Conservation (phyloP, 2,797 vertebrate genomes). For the Lindbergichthys nudifrons region DNA sequence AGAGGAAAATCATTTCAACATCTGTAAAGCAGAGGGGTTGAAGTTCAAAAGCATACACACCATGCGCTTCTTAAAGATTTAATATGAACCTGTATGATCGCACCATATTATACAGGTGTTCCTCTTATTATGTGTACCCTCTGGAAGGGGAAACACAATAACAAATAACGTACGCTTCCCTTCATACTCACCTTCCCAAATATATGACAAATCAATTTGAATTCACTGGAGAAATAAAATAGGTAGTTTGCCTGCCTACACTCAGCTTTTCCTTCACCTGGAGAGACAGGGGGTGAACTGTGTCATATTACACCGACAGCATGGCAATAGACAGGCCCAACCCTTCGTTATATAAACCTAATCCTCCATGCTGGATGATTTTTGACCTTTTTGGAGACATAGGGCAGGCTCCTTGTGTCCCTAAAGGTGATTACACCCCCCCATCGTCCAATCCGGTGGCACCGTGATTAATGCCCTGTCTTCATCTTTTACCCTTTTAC, state of each 20-base stretch:
- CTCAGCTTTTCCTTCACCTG: constrained; percentile 34
- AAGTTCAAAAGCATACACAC: constrained; percentile 1
- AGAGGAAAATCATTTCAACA: background rate
- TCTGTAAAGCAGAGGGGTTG: background rate
- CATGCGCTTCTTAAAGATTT: background rate
- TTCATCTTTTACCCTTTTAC: constrained; percentile 32
- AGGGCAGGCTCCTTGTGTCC: constrained; percentile 13
- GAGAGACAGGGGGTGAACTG: constrained; percentile 24
- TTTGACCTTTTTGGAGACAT: constrained; percentile 32
- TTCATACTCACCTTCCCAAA: constrained; percentile 15
- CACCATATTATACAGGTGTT: constrained; percentile 19
- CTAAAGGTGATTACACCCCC: background rate
- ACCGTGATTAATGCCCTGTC: constrained; percentile 42
- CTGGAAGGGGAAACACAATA: constrained; percentile 26
- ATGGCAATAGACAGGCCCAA: constrained; percentile 7
- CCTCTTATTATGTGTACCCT: constrained; percentile 2
- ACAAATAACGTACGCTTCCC: constrained; percentile 18
- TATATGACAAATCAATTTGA: constrained; percentile 42
- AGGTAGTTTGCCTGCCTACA: constrained; percentile 18
- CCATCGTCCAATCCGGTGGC: background rate
- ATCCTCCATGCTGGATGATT: constrained; percentile 24
- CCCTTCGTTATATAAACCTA: constrained; percentile 18
- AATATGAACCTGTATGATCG: background rate
- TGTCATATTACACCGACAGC: constrained; percentile 29
- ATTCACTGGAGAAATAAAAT: constrained; percentile 42